A percentile compares a stretch with the other conserved stretches of the same genome.
Conservation (phyloP, 2,113 vertebrate species). For the Tupaia tana region DNA sequence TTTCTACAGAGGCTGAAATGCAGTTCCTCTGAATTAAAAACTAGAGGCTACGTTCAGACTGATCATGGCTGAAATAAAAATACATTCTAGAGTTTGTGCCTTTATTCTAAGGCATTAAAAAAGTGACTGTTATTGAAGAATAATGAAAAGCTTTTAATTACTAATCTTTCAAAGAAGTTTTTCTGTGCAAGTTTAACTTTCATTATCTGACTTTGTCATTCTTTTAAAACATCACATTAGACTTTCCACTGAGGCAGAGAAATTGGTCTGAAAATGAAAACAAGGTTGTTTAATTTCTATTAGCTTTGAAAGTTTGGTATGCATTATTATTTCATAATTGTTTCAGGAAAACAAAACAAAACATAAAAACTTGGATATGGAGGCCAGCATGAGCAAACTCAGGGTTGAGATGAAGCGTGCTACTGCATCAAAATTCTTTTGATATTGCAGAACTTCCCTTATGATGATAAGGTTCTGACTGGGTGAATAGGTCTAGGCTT, state of each 20-base stretch:
- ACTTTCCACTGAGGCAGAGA: constrained; percentile 30
- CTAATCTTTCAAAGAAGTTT: constrained; percentile 67
- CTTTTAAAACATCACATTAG: constrained; percentile 62
- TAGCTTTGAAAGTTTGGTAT: constrained; percentile 59
- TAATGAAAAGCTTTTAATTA: constrained; percentile 62
- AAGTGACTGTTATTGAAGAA: constrained; percentile 60
- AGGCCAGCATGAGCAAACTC: not conserved
- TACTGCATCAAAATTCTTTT: not conserved
- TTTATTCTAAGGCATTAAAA: constrained; percentile 20
- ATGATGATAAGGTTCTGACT: not conserved
- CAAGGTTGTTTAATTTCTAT: constrained; percentile 62
- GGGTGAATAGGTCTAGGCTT: not conserved
- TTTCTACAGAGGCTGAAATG: not conserved
- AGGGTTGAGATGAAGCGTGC: not conserved
- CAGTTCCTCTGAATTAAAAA: not conserved
- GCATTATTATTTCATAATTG: not conserved
- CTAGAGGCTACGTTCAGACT: not conserved
- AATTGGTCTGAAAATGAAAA: constrained; percentile 49
- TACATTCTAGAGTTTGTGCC: not conserved
- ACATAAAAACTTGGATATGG: not conserved
- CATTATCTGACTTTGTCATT: constrained; percentile 71
- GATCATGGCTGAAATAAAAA: constrained; percentile 46
- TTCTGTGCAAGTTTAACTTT: constrained; percentile 46
- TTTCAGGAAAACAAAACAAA: constrained; percentile 30
- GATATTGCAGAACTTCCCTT: not conserved